These are phyloP conservation scores for Zeugodacus cucurbitae DNA, from an alignment of 1,140 invertebrate species.

Conservation along the genomic window DNA sequence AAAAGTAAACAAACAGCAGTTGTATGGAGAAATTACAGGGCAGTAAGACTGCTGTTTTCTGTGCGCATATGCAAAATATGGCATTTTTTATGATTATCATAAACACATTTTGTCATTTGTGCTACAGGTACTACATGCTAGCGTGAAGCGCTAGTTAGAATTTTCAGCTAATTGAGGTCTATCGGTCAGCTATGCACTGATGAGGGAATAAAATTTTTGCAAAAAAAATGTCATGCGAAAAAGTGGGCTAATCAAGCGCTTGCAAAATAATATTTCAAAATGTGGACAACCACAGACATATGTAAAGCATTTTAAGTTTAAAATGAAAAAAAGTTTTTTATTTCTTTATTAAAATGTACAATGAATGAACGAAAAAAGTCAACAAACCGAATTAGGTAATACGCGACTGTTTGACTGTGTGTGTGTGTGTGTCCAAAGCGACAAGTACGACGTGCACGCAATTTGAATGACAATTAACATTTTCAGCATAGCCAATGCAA, in stretches of 20 bases:
- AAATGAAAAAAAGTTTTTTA: neutral
- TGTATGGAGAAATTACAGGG: neutral
- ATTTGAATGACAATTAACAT: conserved; percentile 38
- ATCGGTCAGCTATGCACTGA: neutral
- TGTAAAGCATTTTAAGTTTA: neutral
- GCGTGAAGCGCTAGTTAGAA: neutral
- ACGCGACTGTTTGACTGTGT: neutral
- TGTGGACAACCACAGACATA: neutral
- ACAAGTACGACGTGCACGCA: neutral
- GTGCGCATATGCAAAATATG: neutral
- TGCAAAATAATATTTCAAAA: neutral
- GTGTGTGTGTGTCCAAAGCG: neutral
- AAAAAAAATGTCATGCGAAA: neutral
- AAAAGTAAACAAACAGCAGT: neutral
- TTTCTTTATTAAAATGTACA: conserved; percentile 26
- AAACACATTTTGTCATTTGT: neutral
- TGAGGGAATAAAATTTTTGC: neutral
- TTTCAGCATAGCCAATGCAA: conserved; percentile 15
- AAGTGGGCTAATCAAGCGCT: neutral
- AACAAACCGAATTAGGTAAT: conserved; percentile 21
- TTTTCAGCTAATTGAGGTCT: neutral
- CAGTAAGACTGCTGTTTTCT: neutral
- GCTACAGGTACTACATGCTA: neutral
- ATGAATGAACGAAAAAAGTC: neutral
- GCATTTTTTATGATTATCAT: neutral